These are phyloP conservation scores for Heliconius nattereri DNA, from an alignment of 1,140 invertebrate genomes.

Conservation along the genomic window DNA sequence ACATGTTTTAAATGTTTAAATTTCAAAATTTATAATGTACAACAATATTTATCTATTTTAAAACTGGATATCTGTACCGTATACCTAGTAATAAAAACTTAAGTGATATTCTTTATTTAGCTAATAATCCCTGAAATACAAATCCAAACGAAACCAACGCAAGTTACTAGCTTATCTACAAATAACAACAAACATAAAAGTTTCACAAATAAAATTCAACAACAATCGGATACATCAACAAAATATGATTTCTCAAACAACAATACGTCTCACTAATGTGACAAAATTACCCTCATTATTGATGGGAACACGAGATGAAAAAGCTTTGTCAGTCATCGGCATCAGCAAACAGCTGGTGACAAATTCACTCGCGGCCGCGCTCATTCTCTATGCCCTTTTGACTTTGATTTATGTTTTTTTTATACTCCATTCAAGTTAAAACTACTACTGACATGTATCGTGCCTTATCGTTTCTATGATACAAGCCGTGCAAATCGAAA, in stretches of 20 bases:
- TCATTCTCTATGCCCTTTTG: conserved; percentile 83
- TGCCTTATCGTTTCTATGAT: conserved; percentile 39
- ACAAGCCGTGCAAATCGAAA: not conserved
- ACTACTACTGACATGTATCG: conserved; percentile 56
- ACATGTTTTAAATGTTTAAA: not conserved
- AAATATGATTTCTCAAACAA: conserved; percentile 50
- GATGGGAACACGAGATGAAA: conserved; percentile 67
- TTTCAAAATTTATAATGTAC: not conserved
- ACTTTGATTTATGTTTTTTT: conserved; percentile 82
- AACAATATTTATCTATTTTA: not conserved
- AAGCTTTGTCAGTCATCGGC: conserved; percentile 57
- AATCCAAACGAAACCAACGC: not conserved
- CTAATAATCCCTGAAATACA: too few species aligned
- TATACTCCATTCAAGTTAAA: conserved; percentile 79
- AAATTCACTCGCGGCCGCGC: conserved; percentile 70
- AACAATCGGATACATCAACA: conserved; percentile 24
- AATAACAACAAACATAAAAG: conserved; percentile 6
- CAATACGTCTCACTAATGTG: conserved; percentile 76
- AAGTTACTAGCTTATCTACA: not conserved
- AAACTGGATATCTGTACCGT: too few species aligned
- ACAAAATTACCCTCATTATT: conserved; percentile 81
- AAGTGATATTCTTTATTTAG: too few species aligned
- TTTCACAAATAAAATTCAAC: conserved; percentile 26
- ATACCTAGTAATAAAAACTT: too few species aligned
- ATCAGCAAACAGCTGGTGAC: conserved; percentile 68